These are phyloP conservation scores for Amphilophus citrinellus DNA, from an alignment of 2,113 vertebrate species.

Conservation along the genomic window DNA sequence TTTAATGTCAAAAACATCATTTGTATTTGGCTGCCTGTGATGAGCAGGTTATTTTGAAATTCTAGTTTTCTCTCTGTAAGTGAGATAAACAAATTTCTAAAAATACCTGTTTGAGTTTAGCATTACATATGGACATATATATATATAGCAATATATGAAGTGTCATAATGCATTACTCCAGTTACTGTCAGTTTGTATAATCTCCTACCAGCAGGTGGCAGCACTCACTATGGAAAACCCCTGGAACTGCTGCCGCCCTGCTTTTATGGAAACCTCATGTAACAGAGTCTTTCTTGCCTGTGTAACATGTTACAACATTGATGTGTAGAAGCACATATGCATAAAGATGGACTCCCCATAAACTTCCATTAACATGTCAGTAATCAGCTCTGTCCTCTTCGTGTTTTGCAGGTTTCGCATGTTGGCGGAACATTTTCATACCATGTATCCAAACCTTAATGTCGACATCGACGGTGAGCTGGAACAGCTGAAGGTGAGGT, in stretches of 20 bases:
- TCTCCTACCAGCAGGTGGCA: slow-evolving; percentile 52
- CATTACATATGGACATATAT: background rate
- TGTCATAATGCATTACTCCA: background rate
- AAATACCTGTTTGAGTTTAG: background rate
- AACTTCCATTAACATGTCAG: background rate
- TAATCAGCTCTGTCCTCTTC: background rate
- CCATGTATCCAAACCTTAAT: slow-evolving; percentile 83
- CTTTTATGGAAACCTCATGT: background rate
- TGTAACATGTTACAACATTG: background rate
- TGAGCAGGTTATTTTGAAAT: no score
- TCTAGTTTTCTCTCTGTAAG: no score
- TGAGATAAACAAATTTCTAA: background rate
- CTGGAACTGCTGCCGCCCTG: background rate
- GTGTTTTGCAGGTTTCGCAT: slow-evolving; percentile 73
- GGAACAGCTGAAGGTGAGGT: slow-evolving; percentile 82
- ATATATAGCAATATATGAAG: background rate
- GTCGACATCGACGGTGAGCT: slow-evolving; percentile 81
- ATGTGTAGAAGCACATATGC: background rate
- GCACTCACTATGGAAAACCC: background rate
- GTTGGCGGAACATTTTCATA: slow-evolving; percentile 81
- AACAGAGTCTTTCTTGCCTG: background rate
- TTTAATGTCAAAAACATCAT: no score
- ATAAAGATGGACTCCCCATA: background rate
- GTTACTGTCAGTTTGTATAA: background rate
- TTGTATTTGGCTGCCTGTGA: no score